A percentile compares a stretch with the other conserved stretches of the same genome.
Conservation (phyloP, 2,888 invertebrate genomes). For the Aleiodes alternator region DNA sequence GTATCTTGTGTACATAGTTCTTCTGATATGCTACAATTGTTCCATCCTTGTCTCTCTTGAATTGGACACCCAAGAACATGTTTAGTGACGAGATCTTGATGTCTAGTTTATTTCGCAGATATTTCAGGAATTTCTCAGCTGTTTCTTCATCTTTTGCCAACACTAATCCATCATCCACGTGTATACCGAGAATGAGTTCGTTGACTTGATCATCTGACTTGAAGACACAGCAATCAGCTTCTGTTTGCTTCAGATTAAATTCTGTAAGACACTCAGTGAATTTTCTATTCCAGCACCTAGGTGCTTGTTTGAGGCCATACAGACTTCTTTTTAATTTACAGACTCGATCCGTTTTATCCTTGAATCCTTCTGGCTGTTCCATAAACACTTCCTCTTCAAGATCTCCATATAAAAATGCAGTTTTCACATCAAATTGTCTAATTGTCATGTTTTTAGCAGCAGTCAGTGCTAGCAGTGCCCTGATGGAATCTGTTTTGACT, state of each 20-base stretch:
- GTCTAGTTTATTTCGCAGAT: constrained; percentile 45
- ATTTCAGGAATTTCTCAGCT: constrained; percentile 51
- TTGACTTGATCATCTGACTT: constrained; percentile 39
- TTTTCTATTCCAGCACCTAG: constrained; percentile 40
- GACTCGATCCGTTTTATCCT: too few species aligned
- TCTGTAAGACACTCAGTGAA: constrained; percentile 25
- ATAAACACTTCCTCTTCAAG: too few species aligned
- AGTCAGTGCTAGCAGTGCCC: too few species aligned
- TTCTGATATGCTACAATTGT: constrained; percentile 46
- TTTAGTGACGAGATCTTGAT: constrained; percentile 41
- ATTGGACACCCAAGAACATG: constrained; percentile 55
- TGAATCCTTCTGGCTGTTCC: too few species aligned
- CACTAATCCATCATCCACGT: constrained; percentile 67
- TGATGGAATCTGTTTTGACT: too few species aligned
- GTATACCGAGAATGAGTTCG: constrained; percentile 59
- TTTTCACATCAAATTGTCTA: too few species aligned
- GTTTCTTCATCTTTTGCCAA: constrained; percentile 44
- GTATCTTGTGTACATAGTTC: constrained; percentile 40
- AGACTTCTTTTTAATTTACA: too few species aligned
- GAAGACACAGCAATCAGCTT: constrained; percentile 65
- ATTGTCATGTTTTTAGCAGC: too few species aligned
- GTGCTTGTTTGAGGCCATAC: too few species aligned
- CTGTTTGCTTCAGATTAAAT: constrained; percentile 57
- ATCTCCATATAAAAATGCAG: too few species aligned
- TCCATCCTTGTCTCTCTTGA: constrained; percentile 48